Evolutionary conservation across 2,888 invertebrate genomes (phyloP).

Genomic region (Nomada goodeniana): DNA sequence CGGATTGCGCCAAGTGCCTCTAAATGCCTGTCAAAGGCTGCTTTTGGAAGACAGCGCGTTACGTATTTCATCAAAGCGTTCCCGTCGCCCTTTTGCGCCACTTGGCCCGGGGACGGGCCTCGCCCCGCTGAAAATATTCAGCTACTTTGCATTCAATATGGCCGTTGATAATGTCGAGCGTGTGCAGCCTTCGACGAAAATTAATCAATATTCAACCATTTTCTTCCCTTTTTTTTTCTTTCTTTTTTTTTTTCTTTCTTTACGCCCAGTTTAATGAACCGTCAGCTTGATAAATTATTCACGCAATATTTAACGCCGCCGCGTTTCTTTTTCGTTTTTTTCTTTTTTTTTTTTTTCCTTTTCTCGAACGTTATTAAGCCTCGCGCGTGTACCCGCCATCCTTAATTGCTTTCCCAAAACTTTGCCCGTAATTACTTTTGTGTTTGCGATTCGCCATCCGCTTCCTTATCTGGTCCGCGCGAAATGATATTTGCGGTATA

Average conservation of each 20-base stretch:
- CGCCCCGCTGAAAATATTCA: conserved; percentile 39
- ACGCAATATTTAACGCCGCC: conserved; percentile 9
- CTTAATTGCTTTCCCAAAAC: conserved; percentile 10
- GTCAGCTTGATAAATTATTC: conserved; percentile 41
- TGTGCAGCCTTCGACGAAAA: conserved; percentile 20
- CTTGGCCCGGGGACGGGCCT: not conserved
- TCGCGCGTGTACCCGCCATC: not conserved
- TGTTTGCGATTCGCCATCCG: conserved; percentile 11
- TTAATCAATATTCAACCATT: conserved; percentile 50
- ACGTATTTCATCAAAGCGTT: conserved; percentile 67
- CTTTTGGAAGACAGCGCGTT: conserved; percentile 62
- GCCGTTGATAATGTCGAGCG: conserved; percentile 42
- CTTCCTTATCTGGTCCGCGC: not conserved
- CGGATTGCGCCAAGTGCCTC: conserved; percentile 44
- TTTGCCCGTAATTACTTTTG: not conserved
- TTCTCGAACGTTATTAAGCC: conserved; percentile 16
- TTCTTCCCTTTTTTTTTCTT: not conserved
- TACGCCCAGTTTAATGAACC: conserved; percentile 26
- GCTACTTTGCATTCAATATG: conserved; percentile 49
- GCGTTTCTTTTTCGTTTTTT: no score
- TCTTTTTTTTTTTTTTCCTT: not conserved
- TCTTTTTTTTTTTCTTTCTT: not conserved
- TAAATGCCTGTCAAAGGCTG: conserved; percentile 64
- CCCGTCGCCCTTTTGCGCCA: conserved; percentile 43
- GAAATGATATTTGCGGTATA: not conserved